Evolutionary conservation across 2,113 vertebrate species (phyloP).

Genomic region (Strix aluco): DNA sequence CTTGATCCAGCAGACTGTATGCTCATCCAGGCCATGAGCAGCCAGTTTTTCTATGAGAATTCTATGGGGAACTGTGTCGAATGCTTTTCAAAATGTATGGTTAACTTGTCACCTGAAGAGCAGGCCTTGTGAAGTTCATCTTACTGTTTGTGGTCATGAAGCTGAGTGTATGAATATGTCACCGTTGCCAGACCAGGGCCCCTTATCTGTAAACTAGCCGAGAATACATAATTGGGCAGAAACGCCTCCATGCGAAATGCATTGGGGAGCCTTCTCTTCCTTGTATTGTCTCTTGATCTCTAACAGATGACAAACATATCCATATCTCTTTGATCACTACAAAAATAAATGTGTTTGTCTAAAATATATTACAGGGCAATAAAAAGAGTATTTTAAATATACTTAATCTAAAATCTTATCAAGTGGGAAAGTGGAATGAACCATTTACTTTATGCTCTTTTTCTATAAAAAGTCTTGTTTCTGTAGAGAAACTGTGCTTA

Average conservation of each 20-base stretch:
- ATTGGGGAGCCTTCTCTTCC: background rate
- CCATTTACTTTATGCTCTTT: background rate
- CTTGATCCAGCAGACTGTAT: too few relatives aligned
- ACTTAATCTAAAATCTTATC: constrained; percentile 33
- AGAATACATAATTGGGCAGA: background rate
- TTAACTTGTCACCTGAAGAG: background rate
- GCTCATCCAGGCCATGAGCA: too few relatives aligned
- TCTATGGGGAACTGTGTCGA: too few relatives aligned
- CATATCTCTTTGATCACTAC: constrained; percentile 41
- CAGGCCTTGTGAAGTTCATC: background rate
- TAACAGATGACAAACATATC: constrained; percentile 27
- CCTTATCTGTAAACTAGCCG: background rate
- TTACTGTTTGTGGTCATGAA: background rate
- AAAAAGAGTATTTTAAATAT: constrained; percentile 45
- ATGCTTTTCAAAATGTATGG: background rate
- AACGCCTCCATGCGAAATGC: background rate
- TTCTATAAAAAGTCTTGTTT: constrained; percentile 32
- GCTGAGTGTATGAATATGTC: background rate
- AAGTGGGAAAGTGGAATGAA: background rate
- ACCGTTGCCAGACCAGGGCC: background rate
- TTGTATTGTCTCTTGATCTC: background rate
- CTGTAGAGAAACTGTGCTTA: background rate
- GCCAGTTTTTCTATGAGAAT: too few relatives aligned
- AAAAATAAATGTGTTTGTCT: constrained; percentile 36
- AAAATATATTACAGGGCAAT: constrained; percentile 33